Conservation (phyloP, 2,797 vertebrate genomes). For the Mormyrops boulengeri region DNA sequence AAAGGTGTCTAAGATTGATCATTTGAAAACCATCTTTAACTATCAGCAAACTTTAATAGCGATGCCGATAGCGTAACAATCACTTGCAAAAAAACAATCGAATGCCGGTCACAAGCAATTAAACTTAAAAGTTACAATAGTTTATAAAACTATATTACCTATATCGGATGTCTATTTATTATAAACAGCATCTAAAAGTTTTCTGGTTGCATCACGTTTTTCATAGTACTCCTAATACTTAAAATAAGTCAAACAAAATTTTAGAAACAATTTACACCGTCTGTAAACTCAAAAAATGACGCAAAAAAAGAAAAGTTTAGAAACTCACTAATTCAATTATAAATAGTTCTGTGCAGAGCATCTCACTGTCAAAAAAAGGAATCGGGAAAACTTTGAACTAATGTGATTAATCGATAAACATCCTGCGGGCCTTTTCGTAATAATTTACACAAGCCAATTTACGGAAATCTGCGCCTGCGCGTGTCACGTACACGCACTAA, state of each 20-base stretch:
- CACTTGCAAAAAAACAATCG: background rate
- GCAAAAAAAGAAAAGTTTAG: background rate
- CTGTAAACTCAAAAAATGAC: background rate
- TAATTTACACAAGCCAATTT: slow-evolving; percentile 5
- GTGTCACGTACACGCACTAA: background rate
- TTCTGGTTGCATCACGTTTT: background rate
- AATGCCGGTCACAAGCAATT: background rate
- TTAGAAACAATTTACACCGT: background rate
- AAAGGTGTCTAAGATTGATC: background rate
- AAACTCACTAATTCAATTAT: background rate
- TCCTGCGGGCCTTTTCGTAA: background rate
- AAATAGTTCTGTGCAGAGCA: background rate
- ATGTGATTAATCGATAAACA: background rate
- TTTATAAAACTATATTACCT: background rate
- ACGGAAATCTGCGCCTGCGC: background rate
- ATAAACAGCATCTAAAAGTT: background rate
- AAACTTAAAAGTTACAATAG: background rate
- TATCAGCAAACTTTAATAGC: background rate
- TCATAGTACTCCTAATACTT: background rate
- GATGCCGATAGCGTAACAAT: background rate
- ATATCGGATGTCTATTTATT: background rate
- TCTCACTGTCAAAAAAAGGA: background rate
- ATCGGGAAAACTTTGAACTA: background rate
- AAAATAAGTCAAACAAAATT: background rate
- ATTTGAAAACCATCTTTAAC: background rate